Evolutionary conservation across 2,888 invertebrate genomes (phyloP).

Genomic region (Eupithecia inturbata): DNA sequence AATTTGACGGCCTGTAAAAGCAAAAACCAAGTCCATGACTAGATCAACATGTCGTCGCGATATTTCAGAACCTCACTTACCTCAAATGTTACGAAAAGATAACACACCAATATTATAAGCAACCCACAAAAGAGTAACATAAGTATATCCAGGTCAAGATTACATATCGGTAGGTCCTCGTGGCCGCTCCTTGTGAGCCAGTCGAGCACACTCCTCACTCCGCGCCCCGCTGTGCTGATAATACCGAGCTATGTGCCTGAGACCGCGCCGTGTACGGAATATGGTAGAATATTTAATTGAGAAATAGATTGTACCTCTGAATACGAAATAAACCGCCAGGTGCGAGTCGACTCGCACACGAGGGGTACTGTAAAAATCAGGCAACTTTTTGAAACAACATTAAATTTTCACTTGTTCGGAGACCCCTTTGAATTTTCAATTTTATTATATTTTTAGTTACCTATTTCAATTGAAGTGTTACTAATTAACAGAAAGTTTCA

Average conservation of each 20-base stretch:
- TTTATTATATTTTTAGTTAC: too few relatives aligned
- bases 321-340: too few relatives aligned
- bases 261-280: background rate
- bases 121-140: background rate
- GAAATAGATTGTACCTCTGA: background rate
- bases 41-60: background rate
- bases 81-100: too few relatives aligned
- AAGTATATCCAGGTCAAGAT: constrained; percentile 12
- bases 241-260: background rate
- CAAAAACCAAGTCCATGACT: background rate
- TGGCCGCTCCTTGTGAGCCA: constrained; percentile 8
- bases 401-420: too few relatives aligned
- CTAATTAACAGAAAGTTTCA: too few relatives aligned
- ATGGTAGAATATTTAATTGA: too few relatives aligned
- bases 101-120: background rate
- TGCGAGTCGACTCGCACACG: too few relatives aligned
- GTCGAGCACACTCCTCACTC: constrained; percentile 23
- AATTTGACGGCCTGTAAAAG: background rate
- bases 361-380: too few relatives aligned
- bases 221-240: constrained; percentile 1
- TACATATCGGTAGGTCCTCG: constrained; percentile 2
- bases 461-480: too few relatives aligned
- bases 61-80: background rate
- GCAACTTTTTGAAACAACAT: too few relatives aligned
- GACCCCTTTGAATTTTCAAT: too few relatives aligned